These are phyloP conservation scores for Origma solitaria DNA, from an alignment of 2,113 vertebrate species.

Conservation along the genomic window DNA sequence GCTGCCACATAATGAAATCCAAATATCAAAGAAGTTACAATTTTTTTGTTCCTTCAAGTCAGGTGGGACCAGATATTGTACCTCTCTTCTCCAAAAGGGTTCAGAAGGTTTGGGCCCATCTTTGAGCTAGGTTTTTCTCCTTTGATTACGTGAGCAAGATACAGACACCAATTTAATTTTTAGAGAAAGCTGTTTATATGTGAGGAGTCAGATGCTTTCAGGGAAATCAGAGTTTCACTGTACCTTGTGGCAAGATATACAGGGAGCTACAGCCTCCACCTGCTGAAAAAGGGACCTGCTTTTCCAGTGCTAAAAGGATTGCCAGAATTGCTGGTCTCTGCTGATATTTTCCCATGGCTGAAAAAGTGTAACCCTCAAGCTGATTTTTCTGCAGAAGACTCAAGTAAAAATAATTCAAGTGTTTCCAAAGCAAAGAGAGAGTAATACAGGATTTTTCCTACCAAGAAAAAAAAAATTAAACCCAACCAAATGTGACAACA, in stretches of 20 bases:
- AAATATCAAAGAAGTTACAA: neutral
- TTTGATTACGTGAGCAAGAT: neutral
- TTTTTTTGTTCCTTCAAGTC: neutral
- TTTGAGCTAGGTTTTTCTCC: neutral
- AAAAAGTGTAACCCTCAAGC: neutral
- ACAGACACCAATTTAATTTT: neutral
- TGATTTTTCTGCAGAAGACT: neutral
- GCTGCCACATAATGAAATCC: neutral
- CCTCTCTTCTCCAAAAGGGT: neutral
- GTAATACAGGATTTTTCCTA: neutral
- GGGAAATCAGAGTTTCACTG: neutral
- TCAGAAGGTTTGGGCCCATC: neutral
- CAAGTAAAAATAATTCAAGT: neutral
- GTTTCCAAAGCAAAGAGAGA: neutral
- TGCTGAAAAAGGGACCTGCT: neutral
- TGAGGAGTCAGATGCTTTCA: neutral
- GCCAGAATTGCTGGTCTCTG: neutral
- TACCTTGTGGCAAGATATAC: neutral
- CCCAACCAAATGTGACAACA: neutral
- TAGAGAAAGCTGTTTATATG: neutral
- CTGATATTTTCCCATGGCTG: neutral
- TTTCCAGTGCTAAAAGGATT: neutral
- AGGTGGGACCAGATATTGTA: neutral
- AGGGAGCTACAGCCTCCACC: neutral
- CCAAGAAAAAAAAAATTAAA: neutral